Percentiles rank a stretch among this genome's conserved stretches.
phyloP scores from a whole-genome alignment of 2,797 vertebrate genomes.

The Mormyrus proboscirostris region DNA sequence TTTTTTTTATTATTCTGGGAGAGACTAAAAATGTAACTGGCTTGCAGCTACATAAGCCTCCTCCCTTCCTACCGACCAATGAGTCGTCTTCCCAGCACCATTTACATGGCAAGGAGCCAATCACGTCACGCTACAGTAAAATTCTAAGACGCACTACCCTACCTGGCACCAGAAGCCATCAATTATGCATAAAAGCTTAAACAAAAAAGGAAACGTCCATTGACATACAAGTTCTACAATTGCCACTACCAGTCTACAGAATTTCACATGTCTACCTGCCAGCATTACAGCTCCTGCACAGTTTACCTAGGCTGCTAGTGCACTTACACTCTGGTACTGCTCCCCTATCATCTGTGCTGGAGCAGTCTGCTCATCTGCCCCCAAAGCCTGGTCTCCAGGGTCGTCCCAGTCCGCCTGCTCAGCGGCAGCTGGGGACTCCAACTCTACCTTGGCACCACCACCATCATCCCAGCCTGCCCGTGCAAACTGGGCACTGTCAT shows the following conservation, averaged over 20 bases:
- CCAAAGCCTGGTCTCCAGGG: neutral
- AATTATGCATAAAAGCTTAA: neutral
- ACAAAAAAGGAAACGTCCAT: neutral
- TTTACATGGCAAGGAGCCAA: neutral
- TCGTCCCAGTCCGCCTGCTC: conserved; percentile 47
- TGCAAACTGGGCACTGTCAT: conserved; percentile 23
- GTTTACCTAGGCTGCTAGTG: neutral
- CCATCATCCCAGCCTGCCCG: conserved; percentile 62
- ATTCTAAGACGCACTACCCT: neutral
- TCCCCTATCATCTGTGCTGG: neutral
- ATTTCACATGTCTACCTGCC: neutral
- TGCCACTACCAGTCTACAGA: neutral
- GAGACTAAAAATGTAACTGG: neutral
- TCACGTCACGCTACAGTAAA: neutral
- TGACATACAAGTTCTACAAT: neutral
- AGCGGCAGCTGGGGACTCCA: conserved; percentile 24
- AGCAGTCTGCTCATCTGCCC: conserved; percentile 2
- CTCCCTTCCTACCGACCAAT: neutral
- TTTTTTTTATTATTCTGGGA: neutral
- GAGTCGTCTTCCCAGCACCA: neutral
- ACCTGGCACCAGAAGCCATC: neutral
- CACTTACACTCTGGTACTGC: neutral
- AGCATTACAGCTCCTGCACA: neutral
- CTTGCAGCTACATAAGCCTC: too few relatives aligned
- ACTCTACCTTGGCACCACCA: conserved; percentile 39